Conservation (phyloP, 2,888 invertebrate species). For the Erannis defoliaria region DNA sequence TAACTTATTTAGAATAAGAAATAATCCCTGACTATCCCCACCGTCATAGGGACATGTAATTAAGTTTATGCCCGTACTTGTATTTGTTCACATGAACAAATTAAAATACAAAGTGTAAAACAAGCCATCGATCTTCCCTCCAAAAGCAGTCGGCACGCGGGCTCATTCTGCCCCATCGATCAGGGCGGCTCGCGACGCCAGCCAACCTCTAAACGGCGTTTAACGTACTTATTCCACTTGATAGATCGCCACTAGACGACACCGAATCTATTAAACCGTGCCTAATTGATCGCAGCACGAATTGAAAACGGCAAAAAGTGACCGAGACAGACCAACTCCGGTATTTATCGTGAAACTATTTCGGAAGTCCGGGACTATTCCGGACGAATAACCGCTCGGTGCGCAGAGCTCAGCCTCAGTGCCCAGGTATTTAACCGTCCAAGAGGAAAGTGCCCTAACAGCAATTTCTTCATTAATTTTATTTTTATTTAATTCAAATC, state of each 20-base stretch:
- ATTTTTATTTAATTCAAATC: too few species aligned
- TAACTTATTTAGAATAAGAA: too few species aligned
- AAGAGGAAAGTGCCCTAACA: neutral
- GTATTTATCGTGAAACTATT: conserved; percentile 59
- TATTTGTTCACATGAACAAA: conserved; percentile 22
- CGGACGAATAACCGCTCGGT: conserved; percentile 38
- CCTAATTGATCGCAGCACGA: conserved; percentile 80
- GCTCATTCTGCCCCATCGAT: conserved; percentile 61
- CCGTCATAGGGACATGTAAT: too few species aligned
- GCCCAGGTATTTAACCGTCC: conserved; percentile 37
- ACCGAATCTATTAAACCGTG: conserved; percentile 81
- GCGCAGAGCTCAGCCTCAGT: neutral
- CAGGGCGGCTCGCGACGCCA: conserved; percentile 57
- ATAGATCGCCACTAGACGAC: conserved; percentile 78
- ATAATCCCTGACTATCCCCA: too few species aligned
- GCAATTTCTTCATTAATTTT: neutral
- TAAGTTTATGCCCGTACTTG: neutral
- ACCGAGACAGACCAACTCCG: conserved; percentile 46
- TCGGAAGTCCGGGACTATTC: conserved; percentile 45
- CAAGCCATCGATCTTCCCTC: conserved; percentile 22
- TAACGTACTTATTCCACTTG: conserved; percentile 78
- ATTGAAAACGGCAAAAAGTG: conserved; percentile 81
- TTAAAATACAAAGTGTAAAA: conserved; percentile 19
- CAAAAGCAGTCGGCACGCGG: conserved; percentile 1
- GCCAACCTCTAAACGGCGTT: conserved; percentile 71